Evolutionary conservation across 2,888 invertebrate genomes (phyloP).

Genomic region (Dendrolimus houi): DNA sequence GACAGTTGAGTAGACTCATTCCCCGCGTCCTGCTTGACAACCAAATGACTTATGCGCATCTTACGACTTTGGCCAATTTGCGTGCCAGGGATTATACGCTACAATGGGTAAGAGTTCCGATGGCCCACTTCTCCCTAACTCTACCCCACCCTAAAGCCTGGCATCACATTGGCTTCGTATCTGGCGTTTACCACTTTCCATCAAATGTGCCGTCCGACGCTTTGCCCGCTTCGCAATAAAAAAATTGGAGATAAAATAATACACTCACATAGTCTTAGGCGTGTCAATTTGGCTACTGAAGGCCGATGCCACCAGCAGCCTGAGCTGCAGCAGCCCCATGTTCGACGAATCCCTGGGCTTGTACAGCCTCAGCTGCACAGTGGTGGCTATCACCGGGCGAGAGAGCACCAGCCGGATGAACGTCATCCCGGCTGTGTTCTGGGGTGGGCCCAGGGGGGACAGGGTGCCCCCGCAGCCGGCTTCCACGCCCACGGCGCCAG

Average conservation of each 20-base stretch:
- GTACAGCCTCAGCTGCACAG: conserved; percentile 83
- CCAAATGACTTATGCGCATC: too few relatives aligned
- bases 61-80: too few relatives aligned
- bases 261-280: conserved; percentile 30
- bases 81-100: too few relatives aligned
- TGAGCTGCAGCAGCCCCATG: conserved; percentile 91
- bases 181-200: too few relatives aligned
- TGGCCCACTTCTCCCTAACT: too few relatives aligned
- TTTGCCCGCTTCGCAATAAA: too few relatives aligned
- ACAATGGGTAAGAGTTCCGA: too few relatives aligned
- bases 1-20: too few relatives aligned
- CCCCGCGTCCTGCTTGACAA: too few relatives aligned
- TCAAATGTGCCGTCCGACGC: too few relatives aligned
- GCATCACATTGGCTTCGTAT: too few relatives aligned
- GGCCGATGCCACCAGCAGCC: conserved; percentile 89
- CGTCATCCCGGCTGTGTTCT: conserved; percentile 91
- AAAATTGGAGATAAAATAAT: neutral
- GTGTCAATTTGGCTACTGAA: conserved; percentile 76
- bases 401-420: conserved; percentile 89
- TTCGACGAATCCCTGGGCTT: conserved; percentile 93
- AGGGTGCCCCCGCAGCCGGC: conserved; percentile 88
- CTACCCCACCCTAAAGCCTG: too few relatives aligned
- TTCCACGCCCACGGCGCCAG: conserved; percentile 92
- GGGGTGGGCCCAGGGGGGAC: conserved; percentile 89
- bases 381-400: conserved; percentile 89